Evolutionary conservation across 2,797 vertebrate species (phyloP), one percentile per base, ranked within the genome.

Genomic region (Glyptemys insculpta): DNA sequence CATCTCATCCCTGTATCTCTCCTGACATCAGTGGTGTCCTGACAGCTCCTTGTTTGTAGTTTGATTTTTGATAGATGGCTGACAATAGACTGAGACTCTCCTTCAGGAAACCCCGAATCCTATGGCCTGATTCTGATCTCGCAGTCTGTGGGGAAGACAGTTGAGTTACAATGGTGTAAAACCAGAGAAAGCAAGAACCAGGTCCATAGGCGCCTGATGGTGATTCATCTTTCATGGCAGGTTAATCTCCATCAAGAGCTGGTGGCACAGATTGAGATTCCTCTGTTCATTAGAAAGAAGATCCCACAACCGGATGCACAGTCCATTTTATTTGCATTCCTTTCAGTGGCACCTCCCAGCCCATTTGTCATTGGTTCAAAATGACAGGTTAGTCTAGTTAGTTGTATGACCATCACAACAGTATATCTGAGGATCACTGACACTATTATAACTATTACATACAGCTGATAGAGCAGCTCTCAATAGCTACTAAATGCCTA

Each of bases 311-410:
- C 6, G 44, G 52, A 41, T 14, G 1, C 16, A 5, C 11, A 4
- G 12, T 44, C 10, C 27, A 14, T 41, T 49, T 11, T 37, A 3
- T 1, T 0, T 23, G 27, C 18, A 1, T 25, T 6, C 56, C 37
- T 6, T 65, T 21, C 56, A 49, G n/a, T 14, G 4, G 14, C 41
- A 84, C 1, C 6, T 8, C 11, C 27, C 31, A 81, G 82, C 49
- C 53, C 25, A 44, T 56, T 56, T 49, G 57, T 52, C n/a, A 29
- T 31, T 34, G 4, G 11, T n/a, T n/a, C 29, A 5, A 4, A 41
- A 37, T 44, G 80, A 53, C 25, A 47, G 11, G 23, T 44, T 76
- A 76, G 72, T 44, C 37, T 44, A 23, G 72, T 6, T 37, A 14
- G 54, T 29, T 56, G 25, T 21, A 25, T 62, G 34, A 4, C 80